phyloP scores from a whole-genome alignment of 2,888 invertebrate species.

The Epistrophe eligans region DNA sequence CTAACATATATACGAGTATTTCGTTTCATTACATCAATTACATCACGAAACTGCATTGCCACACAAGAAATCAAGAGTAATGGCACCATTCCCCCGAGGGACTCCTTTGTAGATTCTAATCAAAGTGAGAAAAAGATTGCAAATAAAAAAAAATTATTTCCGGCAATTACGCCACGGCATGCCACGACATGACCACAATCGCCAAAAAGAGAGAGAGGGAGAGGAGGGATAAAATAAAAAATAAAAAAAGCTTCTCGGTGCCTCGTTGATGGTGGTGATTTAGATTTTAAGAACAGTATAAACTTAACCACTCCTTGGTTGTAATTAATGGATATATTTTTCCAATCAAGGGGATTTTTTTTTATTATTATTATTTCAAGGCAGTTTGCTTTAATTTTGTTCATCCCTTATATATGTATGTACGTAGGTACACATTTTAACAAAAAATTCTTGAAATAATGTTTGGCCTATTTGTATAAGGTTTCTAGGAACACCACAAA shows the following conservation, averaged over 20 bases:
- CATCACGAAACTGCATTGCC: conserved; percentile 18
- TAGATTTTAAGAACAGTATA: conserved; percentile 3
- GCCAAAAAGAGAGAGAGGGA: background rate
- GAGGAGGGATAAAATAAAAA: background rate
- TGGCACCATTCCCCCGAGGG: conserved; percentile 29
- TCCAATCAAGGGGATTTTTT: conserved; percentile 22
- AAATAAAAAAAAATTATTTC: conserved; percentile 46
- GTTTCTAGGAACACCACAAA: background rate
- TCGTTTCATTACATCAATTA: background rate
- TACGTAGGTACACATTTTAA: background rate
- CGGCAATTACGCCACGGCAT: conserved; percentile 37
- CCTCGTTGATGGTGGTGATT: conserved; percentile 2
- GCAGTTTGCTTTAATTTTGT: background rate
- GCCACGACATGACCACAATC: conserved; percentile 2
- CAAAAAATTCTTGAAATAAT: background rate
- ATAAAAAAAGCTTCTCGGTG: conserved; percentile 4
- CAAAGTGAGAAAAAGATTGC: conserved; percentile 30
- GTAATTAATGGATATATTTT: conserved; percentile 42
- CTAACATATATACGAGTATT: background rate
- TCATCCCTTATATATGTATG: background rate
- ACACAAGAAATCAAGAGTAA: conserved; percentile 38
- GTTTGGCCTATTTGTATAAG: background rate
- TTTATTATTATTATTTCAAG: background rate
- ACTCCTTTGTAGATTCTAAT: conserved; percentile 29
- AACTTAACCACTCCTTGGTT: conserved; percentile 33